These are phyloP conservation scores for Mormyrops attenuatus DNA, from an alignment of 2,797 vertebrate genomes.

Conservation along the genomic window DNA sequence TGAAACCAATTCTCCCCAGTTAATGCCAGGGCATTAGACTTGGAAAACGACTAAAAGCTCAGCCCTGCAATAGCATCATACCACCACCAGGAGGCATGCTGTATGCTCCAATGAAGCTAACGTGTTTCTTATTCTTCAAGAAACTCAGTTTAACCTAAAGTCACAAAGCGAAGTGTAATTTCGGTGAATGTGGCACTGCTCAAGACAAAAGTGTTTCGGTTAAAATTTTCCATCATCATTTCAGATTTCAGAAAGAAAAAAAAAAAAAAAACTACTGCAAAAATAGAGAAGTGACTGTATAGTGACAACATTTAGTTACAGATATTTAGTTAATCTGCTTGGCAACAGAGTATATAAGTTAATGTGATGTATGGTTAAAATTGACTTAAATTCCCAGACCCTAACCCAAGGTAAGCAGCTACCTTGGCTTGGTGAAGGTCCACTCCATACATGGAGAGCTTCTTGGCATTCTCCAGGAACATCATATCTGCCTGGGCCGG, in stretches of 20 bases:
- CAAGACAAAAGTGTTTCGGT: not conserved
- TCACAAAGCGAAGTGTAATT: not conserved
- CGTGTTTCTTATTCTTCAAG: not conserved
- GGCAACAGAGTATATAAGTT: not conserved
- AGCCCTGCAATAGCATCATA: slow-evolving; percentile 30
- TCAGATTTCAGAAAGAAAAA: not conserved
- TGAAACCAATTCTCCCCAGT: not conserved
- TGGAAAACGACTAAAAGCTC: not conserved
- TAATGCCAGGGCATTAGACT: not conserved
- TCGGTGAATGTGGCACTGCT: not conserved
- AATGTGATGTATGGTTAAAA: not conserved
- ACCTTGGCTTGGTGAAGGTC: slow-evolving; percentile 97
- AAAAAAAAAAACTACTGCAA: not conserved
- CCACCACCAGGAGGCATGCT: slow-evolving; percentile 48
- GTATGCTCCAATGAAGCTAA: not conserved
- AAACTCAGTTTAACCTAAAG: not conserved
- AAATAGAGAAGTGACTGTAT: not conserved
- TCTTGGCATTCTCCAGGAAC: slow-evolving; percentile 95
- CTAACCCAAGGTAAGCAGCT: slow-evolving; percentile 15
- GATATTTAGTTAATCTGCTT: not conserved
- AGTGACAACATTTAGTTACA: not conserved
- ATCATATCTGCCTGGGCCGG: slow-evolving; percentile 90
- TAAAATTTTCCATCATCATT: not conserved
- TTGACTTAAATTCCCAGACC: not conserved
- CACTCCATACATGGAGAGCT: slow-evolving; percentile 93